phyloP scores from a whole-genome alignment of 2,113 vertebrate species.

The Baryphthengus martii region DNA sequence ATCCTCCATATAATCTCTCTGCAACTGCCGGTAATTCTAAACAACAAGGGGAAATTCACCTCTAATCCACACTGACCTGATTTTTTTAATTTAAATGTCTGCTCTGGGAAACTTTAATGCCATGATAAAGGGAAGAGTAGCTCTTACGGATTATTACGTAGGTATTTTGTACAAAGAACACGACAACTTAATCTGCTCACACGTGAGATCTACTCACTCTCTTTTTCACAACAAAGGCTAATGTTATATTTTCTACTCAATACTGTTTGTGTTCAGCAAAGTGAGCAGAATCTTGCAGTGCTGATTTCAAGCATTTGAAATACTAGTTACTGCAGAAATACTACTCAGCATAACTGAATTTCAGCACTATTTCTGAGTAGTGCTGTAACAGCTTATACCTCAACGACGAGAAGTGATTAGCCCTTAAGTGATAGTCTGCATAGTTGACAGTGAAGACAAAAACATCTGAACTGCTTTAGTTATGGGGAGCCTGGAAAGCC shows the following conservation, averaged over 20 bases:
- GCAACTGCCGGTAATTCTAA: constrained; percentile 98
- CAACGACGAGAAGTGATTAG: not conserved
- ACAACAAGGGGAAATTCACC: constrained; percentile 92
- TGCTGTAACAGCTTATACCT: not conserved
- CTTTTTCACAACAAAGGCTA: not conserved
- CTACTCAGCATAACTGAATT: not conserved
- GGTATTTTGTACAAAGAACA: not conserved
- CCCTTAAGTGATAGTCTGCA: not conserved
- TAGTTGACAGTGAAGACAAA: not conserved
- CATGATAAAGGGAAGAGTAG: not conserved
- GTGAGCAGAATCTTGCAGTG: not conserved
- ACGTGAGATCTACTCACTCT: not conserved
- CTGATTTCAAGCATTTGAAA: not conserved
- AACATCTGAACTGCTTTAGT: not conserved
- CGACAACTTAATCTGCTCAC: constrained; percentile 1
- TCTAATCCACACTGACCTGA: constrained; percentile 81
- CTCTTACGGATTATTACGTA: not conserved
- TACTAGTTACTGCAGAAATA: constrained; percentile 9
- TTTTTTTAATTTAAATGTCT: constrained; percentile 65
- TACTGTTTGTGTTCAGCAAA: not conserved
- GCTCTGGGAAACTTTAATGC: constrained; percentile 52
- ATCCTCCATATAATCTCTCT: constrained; percentile 99
- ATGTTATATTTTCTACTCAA: not conserved
- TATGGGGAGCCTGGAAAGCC: not conserved
- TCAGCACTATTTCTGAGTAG: not conserved